Evolutionary conservation across 1,140 invertebrate genomes (phyloP).

Genomic region (Diorhabda carinulata): DNA sequence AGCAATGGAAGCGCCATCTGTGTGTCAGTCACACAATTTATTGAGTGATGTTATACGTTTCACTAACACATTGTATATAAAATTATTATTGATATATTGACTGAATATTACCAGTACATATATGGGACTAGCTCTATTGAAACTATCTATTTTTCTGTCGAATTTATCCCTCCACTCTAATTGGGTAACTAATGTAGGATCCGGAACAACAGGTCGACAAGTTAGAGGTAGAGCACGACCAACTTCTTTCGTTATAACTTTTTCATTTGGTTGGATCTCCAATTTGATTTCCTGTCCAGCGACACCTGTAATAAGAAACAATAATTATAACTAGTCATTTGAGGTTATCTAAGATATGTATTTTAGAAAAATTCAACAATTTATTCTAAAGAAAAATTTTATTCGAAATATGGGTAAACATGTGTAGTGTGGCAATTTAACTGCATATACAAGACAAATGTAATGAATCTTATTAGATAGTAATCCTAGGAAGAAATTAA

Average conservation of each 20-base stretch:
- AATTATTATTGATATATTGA: not conserved
- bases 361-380: not conserved
- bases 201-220: slow-evolving; percentile 61
- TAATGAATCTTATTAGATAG: not conserved
- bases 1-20: no score
- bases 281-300: slow-evolving; percentile 40
- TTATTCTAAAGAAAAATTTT: not conserved
- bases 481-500: not conserved
- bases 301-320: slow-evolving; percentile 29
- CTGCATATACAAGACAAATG: not conserved
- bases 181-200: slow-evolving; percentile 58
- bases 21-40: no score
- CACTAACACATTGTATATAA: not conserved
- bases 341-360: not conserved
- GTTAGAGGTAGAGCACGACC: slow-evolving; percentile 68
- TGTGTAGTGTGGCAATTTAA: not conserved
- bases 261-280: slow-evolving; percentile 62
- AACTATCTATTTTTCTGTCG: slow-evolving; percentile 58
- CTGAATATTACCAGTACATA: slow-evolving; percentile 40
- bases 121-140: slow-evolving; percentile 31
- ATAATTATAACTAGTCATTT: not conserved
- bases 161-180: slow-evolving; percentile 69
- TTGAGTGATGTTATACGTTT: not conserved
- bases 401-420: not conserved
- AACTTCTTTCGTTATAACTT: slow-evolving; percentile 62